Evolutionary conservation across 2,888 invertebrate genomes (phyloP).

Genomic region (Oscheius sp.): DNA sequence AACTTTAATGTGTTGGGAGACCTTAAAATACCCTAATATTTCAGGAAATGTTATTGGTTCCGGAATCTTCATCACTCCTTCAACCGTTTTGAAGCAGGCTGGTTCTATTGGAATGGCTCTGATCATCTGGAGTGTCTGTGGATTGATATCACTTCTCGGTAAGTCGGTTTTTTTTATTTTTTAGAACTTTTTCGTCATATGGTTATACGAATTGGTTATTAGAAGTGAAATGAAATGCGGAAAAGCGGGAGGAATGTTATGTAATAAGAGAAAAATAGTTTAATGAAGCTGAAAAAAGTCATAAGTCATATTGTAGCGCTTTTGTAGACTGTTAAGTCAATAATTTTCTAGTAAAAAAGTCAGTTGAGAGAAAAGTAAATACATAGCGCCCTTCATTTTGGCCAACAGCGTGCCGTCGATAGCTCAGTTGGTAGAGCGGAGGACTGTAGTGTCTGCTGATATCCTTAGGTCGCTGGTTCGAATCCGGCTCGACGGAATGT

Average conservation of each 20-base stretch:
- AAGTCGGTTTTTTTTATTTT: not conserved
- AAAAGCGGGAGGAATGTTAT: too few relatives aligned
- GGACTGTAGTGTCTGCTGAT: slow-evolving; percentile 40
- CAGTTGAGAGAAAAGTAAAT: too few relatives aligned
- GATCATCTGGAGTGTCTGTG: slow-evolving; percentile 81
- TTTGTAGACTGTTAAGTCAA: too few relatives aligned
- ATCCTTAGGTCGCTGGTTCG: slow-evolving; percentile 16
- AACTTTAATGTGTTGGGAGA: too few relatives aligned
- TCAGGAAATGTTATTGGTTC: slow-evolving; percentile 35
- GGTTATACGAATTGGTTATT: too few relatives aligned
- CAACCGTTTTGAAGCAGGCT: slow-evolving; percentile 46
- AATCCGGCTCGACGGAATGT: slow-evolving; percentile 1
- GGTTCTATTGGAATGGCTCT: slow-evolving; percentile 80
- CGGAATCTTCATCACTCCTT: slow-evolving; percentile 36
- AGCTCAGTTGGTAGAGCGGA: slow-evolving; percentile 56
- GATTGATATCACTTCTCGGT: slow-evolving; percentile 83
- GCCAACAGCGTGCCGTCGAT: slow-evolving; percentile 40
- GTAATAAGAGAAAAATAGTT: too few relatives aligned
- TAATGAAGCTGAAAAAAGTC: too few relatives aligned
- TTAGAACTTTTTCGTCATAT: not conserved
- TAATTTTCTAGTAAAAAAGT: too few relatives aligned
- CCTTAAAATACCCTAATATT: slow-evolving; percentile 4
- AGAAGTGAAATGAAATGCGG: too few relatives aligned
- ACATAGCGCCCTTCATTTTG: too few relatives aligned
- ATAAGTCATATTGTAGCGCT: too few relatives aligned